Evolutionary conservation across 2,113 vertebrate species (phyloP).

Genomic region (Neotoma lepida): DNA sequence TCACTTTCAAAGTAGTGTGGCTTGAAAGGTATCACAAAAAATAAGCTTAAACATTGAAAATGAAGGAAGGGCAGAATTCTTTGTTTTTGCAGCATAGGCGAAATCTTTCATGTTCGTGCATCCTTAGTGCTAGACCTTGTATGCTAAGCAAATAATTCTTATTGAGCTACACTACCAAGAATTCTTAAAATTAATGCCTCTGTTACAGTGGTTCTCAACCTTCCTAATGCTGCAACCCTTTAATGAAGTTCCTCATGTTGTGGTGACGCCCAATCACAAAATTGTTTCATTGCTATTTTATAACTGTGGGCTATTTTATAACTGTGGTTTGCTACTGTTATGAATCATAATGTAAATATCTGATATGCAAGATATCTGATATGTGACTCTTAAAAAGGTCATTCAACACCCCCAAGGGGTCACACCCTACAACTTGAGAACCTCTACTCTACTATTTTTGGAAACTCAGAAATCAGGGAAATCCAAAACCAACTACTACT

Average conservation of each 20-base stretch:
- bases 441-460: background rate
- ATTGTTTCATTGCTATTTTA: background rate
- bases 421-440: background rate
- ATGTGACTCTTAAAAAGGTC: background rate
- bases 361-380: background rate
- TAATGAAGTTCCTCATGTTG: background rate
- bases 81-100: background rate
- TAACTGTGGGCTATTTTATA: background rate
- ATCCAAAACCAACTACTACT: background rate
- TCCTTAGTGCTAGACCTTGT: background rate
- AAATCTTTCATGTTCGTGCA: background rate
- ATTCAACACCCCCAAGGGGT: background rate
- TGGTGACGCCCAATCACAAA: background rate
- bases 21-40: constrained; percentile 30
- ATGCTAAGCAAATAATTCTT: background rate
- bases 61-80: background rate
- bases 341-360: background rate
- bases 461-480: background rate
- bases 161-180: background rate
- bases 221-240: background rate
- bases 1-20: background rate
- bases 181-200: constrained; percentile 10
- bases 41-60: background rate
- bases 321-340: background rate
- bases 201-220: background rate